Evolutionary conservation across 2,797 vertebrate genomes (phyloP).

Genomic region (Acanthurus leucopareius): DNA sequence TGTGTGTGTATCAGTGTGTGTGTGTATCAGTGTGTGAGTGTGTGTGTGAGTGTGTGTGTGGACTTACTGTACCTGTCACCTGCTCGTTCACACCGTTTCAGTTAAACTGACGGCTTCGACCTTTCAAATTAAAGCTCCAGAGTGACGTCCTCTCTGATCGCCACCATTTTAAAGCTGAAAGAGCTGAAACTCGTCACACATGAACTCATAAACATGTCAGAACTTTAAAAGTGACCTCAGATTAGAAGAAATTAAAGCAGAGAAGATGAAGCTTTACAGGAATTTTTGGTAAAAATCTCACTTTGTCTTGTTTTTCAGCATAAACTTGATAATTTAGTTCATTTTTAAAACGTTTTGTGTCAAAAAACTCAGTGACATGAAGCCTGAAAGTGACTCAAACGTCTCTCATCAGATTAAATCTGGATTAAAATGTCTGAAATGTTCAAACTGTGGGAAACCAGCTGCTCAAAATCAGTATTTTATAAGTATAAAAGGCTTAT

Average conservation of each 20-base stretch:
- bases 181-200: neutral
- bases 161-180: constrained; percentile 6
- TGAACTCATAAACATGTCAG: neutral
- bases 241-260: too few relatives aligned
- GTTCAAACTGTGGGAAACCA: neutral
- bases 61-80: constrained; percentile 15
- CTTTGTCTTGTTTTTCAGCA: too few relatives aligned
- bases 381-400: too few relatives aligned
- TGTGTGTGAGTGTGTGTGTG: constrained; percentile 5
- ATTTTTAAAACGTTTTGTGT: too few relatives aligned
- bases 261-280: too few relatives aligned
- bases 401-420: too few relatives aligned
- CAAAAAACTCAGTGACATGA: too few relatives aligned
- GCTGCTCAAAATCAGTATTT: neutral
- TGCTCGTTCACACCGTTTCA: neutral
- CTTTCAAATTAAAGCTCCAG: constrained; percentile 13
- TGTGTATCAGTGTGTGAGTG: constrained; percentile 7
- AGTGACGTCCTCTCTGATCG: neutral
- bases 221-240: too few relatives aligned
- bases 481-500: neutral
- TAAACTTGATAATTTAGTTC: too few relatives aligned
- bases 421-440: neutral
- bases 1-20: constrained; percentile 22
- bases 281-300: too few relatives aligned
- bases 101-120: neutral